Evolutionary conservation across 2,113 vertebrate species (phyloP), one percentile per base, ranked within the genome.

Genomic region (Sinocyclocheilus maitianheensis): DNA sequence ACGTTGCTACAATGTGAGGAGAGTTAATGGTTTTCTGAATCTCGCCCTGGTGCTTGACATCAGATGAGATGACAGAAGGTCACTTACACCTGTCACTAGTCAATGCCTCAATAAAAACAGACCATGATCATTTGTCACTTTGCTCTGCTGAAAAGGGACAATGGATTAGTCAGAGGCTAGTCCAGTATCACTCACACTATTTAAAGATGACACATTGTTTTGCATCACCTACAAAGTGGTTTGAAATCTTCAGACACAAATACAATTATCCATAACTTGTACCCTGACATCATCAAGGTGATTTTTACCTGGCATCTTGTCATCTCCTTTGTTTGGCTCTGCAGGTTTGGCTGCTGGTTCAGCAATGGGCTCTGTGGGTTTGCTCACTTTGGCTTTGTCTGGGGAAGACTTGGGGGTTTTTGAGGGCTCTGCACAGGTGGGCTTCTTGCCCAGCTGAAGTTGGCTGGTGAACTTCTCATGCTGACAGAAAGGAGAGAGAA

Each of bases 381-480:
- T 97, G 16, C 90, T 89, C 67, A 95, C 96, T 5, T 65, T 69
- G 58, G 86, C 90, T 93, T 94, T 97, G 58, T 91, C 88, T 87
- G 82, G 86, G 14, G 93, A 89, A 85, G 96, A 91, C 92, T 96
- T 99, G 0, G 88, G 84, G 34, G 94, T 87, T 92, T 97, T 99
- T 1, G 91, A 87, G 26, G 93, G 92, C 90, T 99, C 98, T 40
- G 92, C 86, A 55, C 93, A 94, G 84, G 95, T 93, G 43, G 95
- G 94, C 90, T 97, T 99, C 87, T 98, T 97, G 89, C 96, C 96
- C 89, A 99, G 94, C 18, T 99, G 97, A 82, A 99, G 95, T 84
- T 98, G 97, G 87, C 97, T 99, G 89, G 97, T 97, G 93, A 99
- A 99, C 93, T 99, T 99, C 91, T 99, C 98, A 92, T 99, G 98